Evolutionary conservation across 2,888 invertebrate genomes (phyloP).

Genomic region (Drosophila austrosaltans): DNA sequence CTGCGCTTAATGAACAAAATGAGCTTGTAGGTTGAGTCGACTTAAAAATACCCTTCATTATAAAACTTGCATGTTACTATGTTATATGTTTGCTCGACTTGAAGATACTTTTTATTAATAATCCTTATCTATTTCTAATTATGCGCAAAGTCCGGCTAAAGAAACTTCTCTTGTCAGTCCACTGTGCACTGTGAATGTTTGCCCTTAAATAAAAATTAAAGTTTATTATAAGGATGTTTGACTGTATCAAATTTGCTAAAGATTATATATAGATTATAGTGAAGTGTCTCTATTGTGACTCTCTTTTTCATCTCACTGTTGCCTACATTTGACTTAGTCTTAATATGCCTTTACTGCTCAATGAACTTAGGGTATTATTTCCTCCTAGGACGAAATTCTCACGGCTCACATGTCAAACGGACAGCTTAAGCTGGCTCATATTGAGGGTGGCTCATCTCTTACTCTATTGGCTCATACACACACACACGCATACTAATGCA

Average conservation of each 20-base stretch:
- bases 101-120: too few relatives aligned
- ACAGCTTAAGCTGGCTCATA: slow-evolving; percentile 28
- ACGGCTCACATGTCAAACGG: slow-evolving; percentile 17
- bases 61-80: too few relatives aligned
- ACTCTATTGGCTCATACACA: slow-evolving; percentile 13
- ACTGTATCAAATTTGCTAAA: too few relatives aligned
- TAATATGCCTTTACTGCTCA: background rate
- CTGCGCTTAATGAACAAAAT: too few relatives aligned
- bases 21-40: too few relatives aligned
- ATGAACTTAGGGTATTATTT: background rate
- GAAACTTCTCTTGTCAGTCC: slow-evolving; percentile 9
- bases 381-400: slow-evolving; percentile 13
- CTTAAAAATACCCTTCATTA: too few relatives aligned
- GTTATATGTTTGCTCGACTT: too few relatives aligned
- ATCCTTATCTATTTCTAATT: too few relatives aligned
- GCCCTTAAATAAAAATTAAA: background rate
- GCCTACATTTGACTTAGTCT: background rate
- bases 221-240: background rate
- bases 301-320: too few relatives aligned
- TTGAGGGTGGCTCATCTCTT: slow-evolving; percentile 19
- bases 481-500: slow-evolving; percentile 3
- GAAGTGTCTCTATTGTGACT: too few relatives aligned
- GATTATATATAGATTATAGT: too few relatives aligned
- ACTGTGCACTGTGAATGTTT: slow-evolving; percentile 50
- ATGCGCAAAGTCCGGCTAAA: background rate